Conservation (phyloP, 2,113 vertebrate species). For the Chelonoidis abingdonii region DNA sequence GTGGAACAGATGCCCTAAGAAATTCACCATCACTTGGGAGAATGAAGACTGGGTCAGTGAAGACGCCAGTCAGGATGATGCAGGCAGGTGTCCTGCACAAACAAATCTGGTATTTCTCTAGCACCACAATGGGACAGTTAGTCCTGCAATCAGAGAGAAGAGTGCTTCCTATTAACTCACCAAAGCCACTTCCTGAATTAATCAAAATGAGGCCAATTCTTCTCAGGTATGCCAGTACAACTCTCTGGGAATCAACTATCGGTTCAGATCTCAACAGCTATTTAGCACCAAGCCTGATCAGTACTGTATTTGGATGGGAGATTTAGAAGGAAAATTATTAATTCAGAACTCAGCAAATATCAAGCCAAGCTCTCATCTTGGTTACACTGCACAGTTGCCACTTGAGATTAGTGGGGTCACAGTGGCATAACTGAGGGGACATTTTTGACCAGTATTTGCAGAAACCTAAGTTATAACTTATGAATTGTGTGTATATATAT, state of each 20-base stretch:
- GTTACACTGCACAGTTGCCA: not conserved
- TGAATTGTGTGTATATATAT: not conserved
- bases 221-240: not conserved
- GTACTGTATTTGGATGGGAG: not conserved
- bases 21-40: not conserved
- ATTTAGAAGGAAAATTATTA: not conserved
- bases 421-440: not conserved
- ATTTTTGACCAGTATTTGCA: slow-evolving; percentile 31
- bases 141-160: not conserved
- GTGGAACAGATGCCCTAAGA: not conserved
- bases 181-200: not conserved
- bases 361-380: not conserved
- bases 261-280: not conserved
- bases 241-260: not conserved
- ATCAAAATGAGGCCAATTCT: not conserved
- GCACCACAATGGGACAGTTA: not conserved
- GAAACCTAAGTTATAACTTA: not conserved
- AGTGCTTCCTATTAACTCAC: not conserved
- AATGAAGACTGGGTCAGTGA: not conserved
- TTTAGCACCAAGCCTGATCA: not conserved
- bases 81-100: not conserved
- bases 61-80: not conserved
- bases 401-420: not conserved
- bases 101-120: not conserved
- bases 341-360: not conserved